phyloP scores from a whole-genome alignment of 2,888 invertebrate species.

The Macrosoma leucophasiata region DNA sequence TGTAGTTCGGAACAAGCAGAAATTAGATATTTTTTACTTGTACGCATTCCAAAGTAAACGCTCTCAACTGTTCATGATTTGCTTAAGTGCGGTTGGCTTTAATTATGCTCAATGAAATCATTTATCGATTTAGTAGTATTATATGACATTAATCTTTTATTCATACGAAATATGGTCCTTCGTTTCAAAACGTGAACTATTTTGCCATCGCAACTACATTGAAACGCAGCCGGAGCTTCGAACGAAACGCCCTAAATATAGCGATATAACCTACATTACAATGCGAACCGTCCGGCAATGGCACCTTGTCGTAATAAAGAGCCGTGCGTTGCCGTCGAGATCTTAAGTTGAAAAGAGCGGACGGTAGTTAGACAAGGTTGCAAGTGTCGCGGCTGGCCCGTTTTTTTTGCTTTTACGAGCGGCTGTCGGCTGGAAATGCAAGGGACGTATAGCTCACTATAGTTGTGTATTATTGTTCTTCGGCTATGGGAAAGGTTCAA shows the following conservation, averaged over 20 bases:
- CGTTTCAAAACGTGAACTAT: constrained; percentile 3
- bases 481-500: constrained; percentile 45
- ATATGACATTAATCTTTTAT: too few relatives aligned
- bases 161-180: constrained; percentile 2
- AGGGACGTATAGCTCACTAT: constrained; percentile 37
- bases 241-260: constrained; percentile 62
- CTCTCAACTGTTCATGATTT: too few relatives aligned
- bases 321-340: constrained; percentile 34
- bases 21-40: too few relatives aligned
- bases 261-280: constrained; percentile 45
- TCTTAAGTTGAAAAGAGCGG: constrained; percentile 33
- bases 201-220: constrained; percentile 37
- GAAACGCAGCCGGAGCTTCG: constrained; percentile 37
- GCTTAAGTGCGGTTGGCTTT: too few relatives aligned
- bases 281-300: constrained; percentile 37
- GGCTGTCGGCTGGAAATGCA: constrained; percentile 58
- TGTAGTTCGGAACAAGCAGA: too few relatives aligned
- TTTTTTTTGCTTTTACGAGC: constrained; percentile 62
- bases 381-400: constrained; percentile 47
- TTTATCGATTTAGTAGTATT: too few relatives aligned
- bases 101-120: too few relatives aligned
- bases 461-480: constrained; percentile 48
- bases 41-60: too few relatives aligned
- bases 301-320: constrained; percentile 49
- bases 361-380: constrained; percentile 53